Evolutionary conservation across 2,797 vertebrate species (phyloP).

Genomic region (Falco naumanni): DNA sequence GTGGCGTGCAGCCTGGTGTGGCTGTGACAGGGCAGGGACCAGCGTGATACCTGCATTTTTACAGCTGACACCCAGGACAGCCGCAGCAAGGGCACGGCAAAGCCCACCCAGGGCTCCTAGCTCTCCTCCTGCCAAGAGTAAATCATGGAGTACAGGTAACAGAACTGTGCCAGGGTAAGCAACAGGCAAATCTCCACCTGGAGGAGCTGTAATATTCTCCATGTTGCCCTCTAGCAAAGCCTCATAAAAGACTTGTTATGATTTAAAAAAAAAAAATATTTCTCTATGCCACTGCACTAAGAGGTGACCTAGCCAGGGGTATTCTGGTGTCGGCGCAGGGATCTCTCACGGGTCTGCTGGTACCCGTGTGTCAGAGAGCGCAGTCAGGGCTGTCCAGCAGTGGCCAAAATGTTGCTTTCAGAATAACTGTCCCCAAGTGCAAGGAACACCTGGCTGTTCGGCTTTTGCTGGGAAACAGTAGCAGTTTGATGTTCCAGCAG

Average conservation of each 20-base stretch:
- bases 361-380: neutral
- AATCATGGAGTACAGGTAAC: neutral
- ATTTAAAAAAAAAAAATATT: neutral
- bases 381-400: neutral
- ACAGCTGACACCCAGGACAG: neutral
- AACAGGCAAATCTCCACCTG: neutral
- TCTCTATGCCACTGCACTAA: neutral
- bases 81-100: rapidly evolving
- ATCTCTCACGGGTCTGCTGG: neutral
- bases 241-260: neutral
- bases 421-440: neutral
- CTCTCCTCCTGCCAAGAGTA: neutral
- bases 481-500: neutral
- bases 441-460: neutral
- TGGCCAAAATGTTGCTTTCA: neutral
- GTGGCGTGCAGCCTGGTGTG: rapidly evolving
- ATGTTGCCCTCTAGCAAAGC: neutral
- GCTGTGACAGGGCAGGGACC: neutral
- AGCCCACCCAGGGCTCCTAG: neutral
- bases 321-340: neutral
- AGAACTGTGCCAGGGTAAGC: neutral
- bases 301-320: neutral
- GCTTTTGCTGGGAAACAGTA: neutral
- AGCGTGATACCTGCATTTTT: rapidly evolving
- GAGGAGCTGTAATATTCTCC: neutral